A percentile compares a stretch with the other conserved stretches of the same genome.
Conservation (phyloP, 2,797 vertebrate species). For the Neopelma chrysocephalum region DNA sequence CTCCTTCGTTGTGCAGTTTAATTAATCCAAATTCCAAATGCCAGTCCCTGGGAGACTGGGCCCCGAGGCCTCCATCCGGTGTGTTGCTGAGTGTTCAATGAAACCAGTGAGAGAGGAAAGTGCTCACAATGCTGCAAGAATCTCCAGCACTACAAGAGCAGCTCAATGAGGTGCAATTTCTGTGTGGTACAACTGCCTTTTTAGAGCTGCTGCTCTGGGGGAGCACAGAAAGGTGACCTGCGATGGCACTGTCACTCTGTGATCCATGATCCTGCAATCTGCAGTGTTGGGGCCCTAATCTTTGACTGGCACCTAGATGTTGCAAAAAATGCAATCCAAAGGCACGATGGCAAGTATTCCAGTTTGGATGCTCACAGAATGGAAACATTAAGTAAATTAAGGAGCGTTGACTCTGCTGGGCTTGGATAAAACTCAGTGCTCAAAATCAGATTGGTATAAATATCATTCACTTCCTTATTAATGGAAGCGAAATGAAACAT, state of each 20-base stretch:
- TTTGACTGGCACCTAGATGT: not conserved
- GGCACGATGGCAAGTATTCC: not conserved
- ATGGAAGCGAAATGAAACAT: not conserved
- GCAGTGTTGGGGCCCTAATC: not conserved
- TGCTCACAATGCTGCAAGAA: not conserved
- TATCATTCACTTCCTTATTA: not conserved
- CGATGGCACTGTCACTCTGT: not conserved
- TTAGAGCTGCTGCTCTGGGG: not conserved
- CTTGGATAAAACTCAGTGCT: not conserved
- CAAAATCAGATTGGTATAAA: not conserved
- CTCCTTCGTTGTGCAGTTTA: not conserved
- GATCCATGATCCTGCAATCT: not conserved
- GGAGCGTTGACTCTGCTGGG: not conserved
- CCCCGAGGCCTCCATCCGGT: rapidly evolving
- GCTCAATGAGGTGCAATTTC: not conserved
- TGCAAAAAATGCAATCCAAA: not conserved
- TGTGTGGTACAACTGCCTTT: not conserved
- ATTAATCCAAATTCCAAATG: not conserved
- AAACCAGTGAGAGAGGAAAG: not conserved
- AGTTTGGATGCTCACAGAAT: not conserved
- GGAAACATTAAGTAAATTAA: not conserved
- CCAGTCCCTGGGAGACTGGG: not conserved
- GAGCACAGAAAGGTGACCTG: not conserved
- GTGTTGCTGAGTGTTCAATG: not conserved
- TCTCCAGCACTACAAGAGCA: not conserved